Conservation (phyloP, 2,113 vertebrate species). For the Balaeniceps rex region DNA sequence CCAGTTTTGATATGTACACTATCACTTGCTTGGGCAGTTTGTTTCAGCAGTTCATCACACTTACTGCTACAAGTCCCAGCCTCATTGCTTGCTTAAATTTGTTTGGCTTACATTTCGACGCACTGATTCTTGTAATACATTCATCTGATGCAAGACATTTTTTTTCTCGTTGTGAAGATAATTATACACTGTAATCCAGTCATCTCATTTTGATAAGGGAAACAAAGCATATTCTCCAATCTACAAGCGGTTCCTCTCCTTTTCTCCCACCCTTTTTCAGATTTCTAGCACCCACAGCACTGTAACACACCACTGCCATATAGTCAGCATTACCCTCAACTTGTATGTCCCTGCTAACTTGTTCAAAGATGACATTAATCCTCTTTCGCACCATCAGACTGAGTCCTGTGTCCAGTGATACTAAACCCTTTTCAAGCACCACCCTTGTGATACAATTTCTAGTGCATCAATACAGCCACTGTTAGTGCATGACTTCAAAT, state of each 20-base stretch:
- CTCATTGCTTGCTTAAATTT: background rate
- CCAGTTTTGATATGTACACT: background rate
- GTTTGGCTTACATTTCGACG: slow-evolving; percentile 19
- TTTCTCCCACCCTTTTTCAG: background rate
- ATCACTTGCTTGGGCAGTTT: background rate
- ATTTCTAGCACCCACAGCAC: background rate
- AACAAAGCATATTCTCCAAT: background rate
- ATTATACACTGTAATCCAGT: slow-evolving; percentile 6
- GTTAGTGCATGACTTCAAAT: background rate
- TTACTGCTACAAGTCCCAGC: background rate
- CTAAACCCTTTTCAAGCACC: background rate
- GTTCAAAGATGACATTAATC: background rate
- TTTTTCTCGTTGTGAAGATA: slow-evolving; percentile 13
- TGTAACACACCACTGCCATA: background rate
- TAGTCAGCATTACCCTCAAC: background rate
- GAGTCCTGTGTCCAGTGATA: background rate
- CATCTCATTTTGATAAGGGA: background rate
- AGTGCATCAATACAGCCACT: background rate
- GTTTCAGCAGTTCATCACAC: background rate
- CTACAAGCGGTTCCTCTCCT: background rate
- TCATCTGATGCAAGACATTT: slow-evolving; percentile 3
- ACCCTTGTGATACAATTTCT: background rate
- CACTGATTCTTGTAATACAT: slow-evolving; percentile 28
- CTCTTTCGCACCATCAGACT: background rate
- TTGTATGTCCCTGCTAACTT: background rate